Percentiles rank a stretch among this genome's conserved stretches.
Evolutionary conservation across 2,888 invertebrate genomes (phyloP).

Genomic region (Drosophila prostipennis): DNA sequence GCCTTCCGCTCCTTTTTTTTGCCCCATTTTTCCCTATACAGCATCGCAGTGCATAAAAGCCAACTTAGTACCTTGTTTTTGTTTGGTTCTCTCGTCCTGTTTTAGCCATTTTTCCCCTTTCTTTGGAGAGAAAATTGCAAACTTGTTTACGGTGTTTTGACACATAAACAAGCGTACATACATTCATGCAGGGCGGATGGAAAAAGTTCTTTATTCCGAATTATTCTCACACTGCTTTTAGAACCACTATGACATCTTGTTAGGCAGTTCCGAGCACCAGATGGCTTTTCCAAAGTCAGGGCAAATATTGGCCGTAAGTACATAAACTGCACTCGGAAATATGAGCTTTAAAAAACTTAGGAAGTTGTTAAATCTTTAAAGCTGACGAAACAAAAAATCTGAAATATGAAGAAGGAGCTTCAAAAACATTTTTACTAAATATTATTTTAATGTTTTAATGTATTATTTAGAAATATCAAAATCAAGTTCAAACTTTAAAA

Average conservation of each 20-base stretch:
- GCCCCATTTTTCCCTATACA: slow-evolving; percentile 1
- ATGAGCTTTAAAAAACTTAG: neutral
- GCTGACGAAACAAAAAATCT: too few species aligned
- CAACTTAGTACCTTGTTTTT: slow-evolving; percentile 30
- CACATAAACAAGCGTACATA: slow-evolving; percentile 34
- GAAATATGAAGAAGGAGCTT: too few species aligned
- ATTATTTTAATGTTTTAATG: too few species aligned
- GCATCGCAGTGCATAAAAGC: slow-evolving; percentile 18
- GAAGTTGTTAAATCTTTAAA: too few species aligned
- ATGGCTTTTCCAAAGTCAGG: slow-evolving; percentile 17
- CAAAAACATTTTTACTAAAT: too few species aligned
- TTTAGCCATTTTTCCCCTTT: slow-evolving; percentile 3
- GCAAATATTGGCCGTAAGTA: slow-evolving; percentile 4
- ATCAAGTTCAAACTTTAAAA: too few species aligned
- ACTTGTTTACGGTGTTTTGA: slow-evolving; percentile 61
- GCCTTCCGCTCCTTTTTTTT: slow-evolving; percentile 25
- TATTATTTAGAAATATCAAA: too few species aligned
- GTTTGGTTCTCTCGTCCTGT: slow-evolving; percentile 6
- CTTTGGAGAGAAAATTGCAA: slow-evolving; percentile 52
- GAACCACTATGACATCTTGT: slow-evolving; percentile 27
- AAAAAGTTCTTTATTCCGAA: slow-evolving; percentile 23
- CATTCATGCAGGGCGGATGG: slow-evolving; percentile 7
- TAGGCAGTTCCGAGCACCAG: slow-evolving; percentile 17
- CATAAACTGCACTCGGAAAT: slow-evolving; percentile 4
- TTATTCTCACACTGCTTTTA: slow-evolving; percentile 17